Percentiles rank a stretch among this genome's conserved stretches.
Evolutionary conservation across 1,140 invertebrate species (phyloP).

Genomic region (Euwallacea similis): DNA sequence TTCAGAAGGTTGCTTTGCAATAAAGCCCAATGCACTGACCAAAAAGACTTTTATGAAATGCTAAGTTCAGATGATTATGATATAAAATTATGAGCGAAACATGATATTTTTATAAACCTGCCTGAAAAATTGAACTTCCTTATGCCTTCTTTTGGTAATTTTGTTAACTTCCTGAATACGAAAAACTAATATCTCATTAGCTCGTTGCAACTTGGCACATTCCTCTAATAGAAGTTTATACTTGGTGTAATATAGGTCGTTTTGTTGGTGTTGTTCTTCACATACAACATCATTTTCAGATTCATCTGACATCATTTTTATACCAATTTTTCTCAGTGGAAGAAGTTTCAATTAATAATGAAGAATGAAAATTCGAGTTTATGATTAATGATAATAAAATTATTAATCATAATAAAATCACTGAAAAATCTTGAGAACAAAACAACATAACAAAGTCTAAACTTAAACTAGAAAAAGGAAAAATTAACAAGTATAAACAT

Average conservation of each 20-base stretch:
- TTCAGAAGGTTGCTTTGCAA: no score
- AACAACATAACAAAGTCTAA: no score
- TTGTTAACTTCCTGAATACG: conserved; percentile 64
- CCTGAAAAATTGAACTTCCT: conserved; percentile 59
- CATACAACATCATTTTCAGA: conserved; percentile 52
- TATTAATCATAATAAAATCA: background rate
- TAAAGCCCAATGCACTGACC: no score
- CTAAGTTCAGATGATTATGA: background rate
- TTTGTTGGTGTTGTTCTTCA: conserved; percentile 54
- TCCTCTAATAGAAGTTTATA: conserved; percentile 64
- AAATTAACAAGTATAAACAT: no score
- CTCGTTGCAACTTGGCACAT: conserved; percentile 66
- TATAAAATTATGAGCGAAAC: background rate
- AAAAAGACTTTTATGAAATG: background rate
- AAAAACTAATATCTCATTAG: conserved; percentile 66
- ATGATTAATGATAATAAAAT: background rate
- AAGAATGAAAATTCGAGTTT: background rate
- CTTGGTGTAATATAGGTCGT: conserved; percentile 64
- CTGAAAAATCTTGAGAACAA: no score
- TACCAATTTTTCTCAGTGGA: background rate
- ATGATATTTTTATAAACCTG: background rate
- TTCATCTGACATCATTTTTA: conserved; percentile 53
- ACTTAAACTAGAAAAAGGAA: no score
- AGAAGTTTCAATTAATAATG: background rate
- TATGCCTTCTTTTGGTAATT: conserved; percentile 59